Evolutionary conservation across 2,797 vertebrate species (phyloP), one percentile per base, ranked within the genome.

Genomic region (Pangasius krempfi): DNA sequence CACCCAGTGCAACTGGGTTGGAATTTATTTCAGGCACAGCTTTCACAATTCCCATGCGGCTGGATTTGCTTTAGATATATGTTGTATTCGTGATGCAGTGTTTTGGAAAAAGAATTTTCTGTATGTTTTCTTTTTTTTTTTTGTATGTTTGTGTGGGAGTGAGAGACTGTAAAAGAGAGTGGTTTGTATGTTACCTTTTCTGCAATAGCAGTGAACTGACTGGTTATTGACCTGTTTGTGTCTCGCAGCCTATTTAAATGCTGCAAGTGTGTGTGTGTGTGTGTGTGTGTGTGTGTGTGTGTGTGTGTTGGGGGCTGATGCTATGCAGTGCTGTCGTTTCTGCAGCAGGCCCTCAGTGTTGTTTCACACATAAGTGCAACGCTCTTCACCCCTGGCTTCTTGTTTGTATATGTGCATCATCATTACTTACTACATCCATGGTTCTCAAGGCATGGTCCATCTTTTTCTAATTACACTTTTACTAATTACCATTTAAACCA

Each of bases 251-350:
- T 73, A 30, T 89, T 64, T 86, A 27, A 60, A 12, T 68, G 30
- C 70, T 86, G 50, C 22, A 6, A 27, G 12, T 70, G 70, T 44
- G 81, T 54, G 68, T 64, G 89, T 78, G 62, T 70, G 82, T 88
- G 52, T 56, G 50, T 44, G 44, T 44, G 83, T 87, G 83, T 87
- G 87, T 68, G 40, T 47, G 40, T 75, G 18, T 85, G 47, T 60
- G 84, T 56, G 56, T 68, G 60, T 64, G 33, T 25, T 8, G 88
- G 87, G 84, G 66, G 83, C 72, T 89, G 84, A 85, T 86, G 85
- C 79, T 82, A 88, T 90, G 89, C 90, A 88, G 88, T 86, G 75
- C 70, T 60, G 52, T 85, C 54, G 76, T 89, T 72, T 89, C 79
- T 82, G 12, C 75, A 88, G 87, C 54, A 78, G 47, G 2, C 40